Conservation (phyloP, 2,888 invertebrate species). For the Salpingus planirostris region DNA sequence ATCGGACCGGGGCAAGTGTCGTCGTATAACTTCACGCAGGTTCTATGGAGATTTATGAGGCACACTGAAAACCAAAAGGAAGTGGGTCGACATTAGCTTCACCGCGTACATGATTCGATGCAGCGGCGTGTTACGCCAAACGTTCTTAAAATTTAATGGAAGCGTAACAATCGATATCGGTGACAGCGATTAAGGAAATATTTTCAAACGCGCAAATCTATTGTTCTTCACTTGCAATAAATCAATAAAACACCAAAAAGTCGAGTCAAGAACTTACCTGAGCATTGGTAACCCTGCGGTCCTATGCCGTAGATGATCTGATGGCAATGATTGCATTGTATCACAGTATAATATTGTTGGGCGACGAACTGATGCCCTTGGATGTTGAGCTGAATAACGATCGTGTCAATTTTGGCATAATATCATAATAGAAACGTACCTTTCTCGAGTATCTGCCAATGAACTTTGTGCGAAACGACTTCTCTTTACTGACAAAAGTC, state of each 20-base stretch:
- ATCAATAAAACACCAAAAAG: background rate
- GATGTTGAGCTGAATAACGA: slow-evolving; percentile 53
- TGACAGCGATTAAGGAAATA: no score
- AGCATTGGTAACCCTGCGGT: slow-evolving; percentile 93
- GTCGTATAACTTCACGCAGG: slow-evolving; percentile 39
- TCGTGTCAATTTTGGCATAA: no score
- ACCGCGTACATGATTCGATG: no score
- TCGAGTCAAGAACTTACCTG: slow-evolving; percentile 51
- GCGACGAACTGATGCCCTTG: slow-evolving; percentile 87
- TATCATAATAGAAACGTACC: slow-evolving; percentile 18
- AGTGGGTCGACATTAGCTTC: no score
- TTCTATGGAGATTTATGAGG: slow-evolving; percentile 39
- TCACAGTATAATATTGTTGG: slow-evolving; percentile 81
- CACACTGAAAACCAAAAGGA: no score
- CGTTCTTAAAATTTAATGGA: no score
- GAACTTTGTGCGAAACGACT: slow-evolving; percentile 60
- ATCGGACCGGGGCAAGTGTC: slow-evolving; percentile 41
- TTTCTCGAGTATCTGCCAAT: slow-evolving; percentile 44
- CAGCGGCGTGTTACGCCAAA: no score
- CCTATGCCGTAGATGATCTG: slow-evolving; percentile 90
- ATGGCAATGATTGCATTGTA: slow-evolving; percentile 89
- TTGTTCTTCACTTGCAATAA: no score
- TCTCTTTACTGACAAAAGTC: slow-evolving; percentile 79
- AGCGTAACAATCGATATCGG: no score
- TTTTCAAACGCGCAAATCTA: no score